Conservation (phyloP, 2,888 invertebrate genomes). For the Pegoplata infirma region DNA sequence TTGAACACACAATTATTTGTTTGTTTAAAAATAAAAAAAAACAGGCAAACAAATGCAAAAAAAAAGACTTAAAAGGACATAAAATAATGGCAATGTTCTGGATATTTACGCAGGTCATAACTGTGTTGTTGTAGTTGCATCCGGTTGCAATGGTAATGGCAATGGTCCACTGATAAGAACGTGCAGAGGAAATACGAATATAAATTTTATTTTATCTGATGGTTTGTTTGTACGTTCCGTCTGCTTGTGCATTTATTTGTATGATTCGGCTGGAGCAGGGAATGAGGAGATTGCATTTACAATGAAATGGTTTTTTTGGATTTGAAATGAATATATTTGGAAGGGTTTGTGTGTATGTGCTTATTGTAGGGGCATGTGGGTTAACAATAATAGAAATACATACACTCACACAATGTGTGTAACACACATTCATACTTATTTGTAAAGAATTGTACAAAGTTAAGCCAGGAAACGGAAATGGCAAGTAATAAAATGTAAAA, state of each 20-base stretch:
- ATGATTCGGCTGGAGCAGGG: constrained; percentile 3
- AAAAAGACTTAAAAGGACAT: constrained; percentile 47
- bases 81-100: constrained; percentile 55
- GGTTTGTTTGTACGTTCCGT: constrained; percentile 57
- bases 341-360: background rate
- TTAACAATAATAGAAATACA: constrained; percentile 7
- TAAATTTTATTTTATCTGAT: constrained; percentile 76
- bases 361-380: constrained; percentile 4
- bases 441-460: constrained; percentile 14
- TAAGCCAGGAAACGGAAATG: constrained; percentile 74
- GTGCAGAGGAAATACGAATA: constrained; percentile 73
- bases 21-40: background rate
- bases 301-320: constrained; percentile 23
- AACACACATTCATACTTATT: too few relatives aligned
- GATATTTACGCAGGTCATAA: constrained; percentile 57
- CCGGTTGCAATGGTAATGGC: constrained; percentile 57
- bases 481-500: constrained; percentile 76
- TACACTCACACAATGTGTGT: too few relatives aligned
- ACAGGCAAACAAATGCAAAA: constrained; percentile 17
- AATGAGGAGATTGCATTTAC: constrained; percentile 22
- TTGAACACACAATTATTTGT: background rate
- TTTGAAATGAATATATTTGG: constrained; percentile 8
- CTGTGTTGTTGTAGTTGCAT: constrained; percentile 45
- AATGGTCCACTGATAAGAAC: constrained; percentile 61
- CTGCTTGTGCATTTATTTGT: constrained; percentile 1